Percentiles rank a stretch among this genome's conserved stretches.
Evolutionary conservation across 1,140 invertebrate genomes (phyloP).

Genomic region (Drosophila malerkotliana): DNA sequence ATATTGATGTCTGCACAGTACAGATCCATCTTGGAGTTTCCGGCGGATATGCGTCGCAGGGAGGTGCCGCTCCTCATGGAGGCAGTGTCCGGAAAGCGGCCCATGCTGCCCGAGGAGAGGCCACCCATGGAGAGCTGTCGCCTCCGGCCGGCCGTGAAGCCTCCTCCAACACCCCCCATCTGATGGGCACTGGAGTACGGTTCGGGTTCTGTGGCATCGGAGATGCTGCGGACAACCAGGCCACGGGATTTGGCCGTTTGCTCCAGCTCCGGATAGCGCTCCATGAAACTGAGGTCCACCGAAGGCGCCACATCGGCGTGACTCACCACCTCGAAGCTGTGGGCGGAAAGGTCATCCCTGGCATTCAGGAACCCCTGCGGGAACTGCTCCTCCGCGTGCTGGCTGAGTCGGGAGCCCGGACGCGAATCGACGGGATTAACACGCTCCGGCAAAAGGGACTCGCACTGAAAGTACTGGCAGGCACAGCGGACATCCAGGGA

Average conservation of each 20-base stretch:
- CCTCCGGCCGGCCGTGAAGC: conserved; percentile 46
- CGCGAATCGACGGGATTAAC: conserved; percentile 87
- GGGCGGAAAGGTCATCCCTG: conserved; percentile 60
- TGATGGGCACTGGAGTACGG: conserved; percentile 22
- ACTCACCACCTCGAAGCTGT: conserved; percentile 69
- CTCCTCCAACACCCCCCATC: conserved; percentile 9
- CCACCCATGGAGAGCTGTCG: conserved; percentile 73
- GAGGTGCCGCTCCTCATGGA: conserved; percentile 79
- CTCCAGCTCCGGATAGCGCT: conserved; percentile 78
- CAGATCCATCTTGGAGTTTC: conserved; percentile 72
- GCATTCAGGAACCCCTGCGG: conserved; percentile 34
- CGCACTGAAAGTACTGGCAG: conserved; percentile 92
- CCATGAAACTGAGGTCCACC: conserved; percentile 74
- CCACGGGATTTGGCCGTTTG: conserved; percentile 70
- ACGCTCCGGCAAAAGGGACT: conserved; percentile 90
- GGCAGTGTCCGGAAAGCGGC: conserved; percentile 60
- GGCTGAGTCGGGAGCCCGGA: conserved; percentile 85
- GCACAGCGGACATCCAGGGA: conserved; percentile 91
- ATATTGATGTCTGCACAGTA: conserved; percentile 81
- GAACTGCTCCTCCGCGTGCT: conserved; percentile 66
- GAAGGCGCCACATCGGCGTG: conserved; percentile 70
- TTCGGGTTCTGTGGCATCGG: conserved; percentile 72
- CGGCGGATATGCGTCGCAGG: conserved; percentile 69
- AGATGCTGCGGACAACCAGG: conserved; percentile 75
- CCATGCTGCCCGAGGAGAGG: conserved; percentile 66